Conservation (phyloP, 1,140 invertebrate genomes). For the Araneus ventricosus region DNA sequence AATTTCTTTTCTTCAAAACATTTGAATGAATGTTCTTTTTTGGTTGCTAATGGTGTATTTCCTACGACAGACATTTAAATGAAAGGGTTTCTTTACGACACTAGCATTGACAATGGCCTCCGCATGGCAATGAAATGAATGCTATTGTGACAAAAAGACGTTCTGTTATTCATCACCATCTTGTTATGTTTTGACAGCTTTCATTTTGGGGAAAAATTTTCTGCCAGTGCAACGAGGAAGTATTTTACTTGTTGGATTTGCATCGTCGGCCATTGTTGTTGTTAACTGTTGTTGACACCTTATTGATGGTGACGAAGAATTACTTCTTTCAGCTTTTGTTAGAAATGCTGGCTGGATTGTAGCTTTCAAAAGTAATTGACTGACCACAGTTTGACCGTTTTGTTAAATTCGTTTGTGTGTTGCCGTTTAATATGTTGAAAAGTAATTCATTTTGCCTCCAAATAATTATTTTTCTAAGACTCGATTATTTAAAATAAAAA, state of each 20-base stretch:
- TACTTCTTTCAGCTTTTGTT: background rate
- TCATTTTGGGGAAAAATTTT: background rate
- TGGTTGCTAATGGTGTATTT: background rate
- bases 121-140: background rate
- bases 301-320: background rate
- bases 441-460: too few species aligned
- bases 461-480: too few species aligned
- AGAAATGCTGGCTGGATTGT: background rate
- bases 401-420: background rate
- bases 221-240: background rate
- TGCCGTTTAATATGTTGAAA: too few species aligned
- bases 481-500: too few species aligned
- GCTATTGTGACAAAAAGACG: background rate
- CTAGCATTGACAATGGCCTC: background rate
- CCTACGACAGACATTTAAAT: background rate
- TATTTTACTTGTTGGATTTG: background rate
- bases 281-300: background rate
- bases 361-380: background rate
- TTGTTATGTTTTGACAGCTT: slow-evolving; percentile 33
- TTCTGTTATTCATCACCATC: background rate
- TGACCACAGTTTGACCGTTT: background rate
- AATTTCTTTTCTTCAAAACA: background rate
- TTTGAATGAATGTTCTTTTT: background rate
- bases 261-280: background rate
- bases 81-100: background rate